These are phyloP conservation scores for Sinocyclocheilus grahami DNA, from an alignment of 2,113 vertebrate genomes.

Conservation along the genomic window DNA sequence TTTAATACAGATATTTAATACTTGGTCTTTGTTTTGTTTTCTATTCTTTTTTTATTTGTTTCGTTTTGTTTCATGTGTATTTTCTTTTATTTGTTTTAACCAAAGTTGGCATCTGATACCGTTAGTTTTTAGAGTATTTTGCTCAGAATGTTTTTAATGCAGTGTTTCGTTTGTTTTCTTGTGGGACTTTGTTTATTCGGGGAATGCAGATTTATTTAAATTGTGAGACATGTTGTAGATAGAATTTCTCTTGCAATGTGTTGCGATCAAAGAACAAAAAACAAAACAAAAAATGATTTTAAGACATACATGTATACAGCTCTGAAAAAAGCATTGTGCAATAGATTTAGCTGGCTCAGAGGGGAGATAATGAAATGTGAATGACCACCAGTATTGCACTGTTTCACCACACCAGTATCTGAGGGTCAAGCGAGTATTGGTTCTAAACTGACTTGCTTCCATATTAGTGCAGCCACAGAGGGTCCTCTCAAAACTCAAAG, in stretches of 20 bases:
- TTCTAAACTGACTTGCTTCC: conserved; percentile 51
- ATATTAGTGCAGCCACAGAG: conserved; percentile 64
- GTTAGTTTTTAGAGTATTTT: conserved; percentile 77
- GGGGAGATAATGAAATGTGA: conserved; percentile 73
- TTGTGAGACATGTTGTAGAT: conserved; percentile 81
- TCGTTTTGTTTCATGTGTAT: conserved; percentile 21
- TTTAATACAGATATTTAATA: conserved; percentile 95
- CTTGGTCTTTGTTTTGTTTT: conserved; percentile 84
- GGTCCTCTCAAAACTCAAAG: conserved; percentile 37
- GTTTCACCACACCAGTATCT: conserved; percentile 63
- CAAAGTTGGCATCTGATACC: conserved; percentile 65
- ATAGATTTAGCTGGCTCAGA: conserved; percentile 70
- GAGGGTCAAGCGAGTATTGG: conserved; percentile 39
- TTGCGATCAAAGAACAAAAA: conserved; percentile 52
- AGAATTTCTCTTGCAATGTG: conserved; percentile 78
- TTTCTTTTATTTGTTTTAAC: conserved; percentile 70
- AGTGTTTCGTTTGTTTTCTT: conserved; percentile 61
- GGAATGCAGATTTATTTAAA: conserved; percentile 81
- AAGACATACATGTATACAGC: conserved; percentile 72
- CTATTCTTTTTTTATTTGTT: conserved; percentile 62
- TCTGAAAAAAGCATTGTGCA: conserved; percentile 88
- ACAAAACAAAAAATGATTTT: conserved; percentile 64
- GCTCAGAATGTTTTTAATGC: conserved; percentile 57
- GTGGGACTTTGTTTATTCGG: conserved; percentile 76
- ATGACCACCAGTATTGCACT: conserved; percentile 69